Evolutionary conservation across 1,140 invertebrate genomes (phyloP).

Genomic region (Bradysia coprophila): DNA sequence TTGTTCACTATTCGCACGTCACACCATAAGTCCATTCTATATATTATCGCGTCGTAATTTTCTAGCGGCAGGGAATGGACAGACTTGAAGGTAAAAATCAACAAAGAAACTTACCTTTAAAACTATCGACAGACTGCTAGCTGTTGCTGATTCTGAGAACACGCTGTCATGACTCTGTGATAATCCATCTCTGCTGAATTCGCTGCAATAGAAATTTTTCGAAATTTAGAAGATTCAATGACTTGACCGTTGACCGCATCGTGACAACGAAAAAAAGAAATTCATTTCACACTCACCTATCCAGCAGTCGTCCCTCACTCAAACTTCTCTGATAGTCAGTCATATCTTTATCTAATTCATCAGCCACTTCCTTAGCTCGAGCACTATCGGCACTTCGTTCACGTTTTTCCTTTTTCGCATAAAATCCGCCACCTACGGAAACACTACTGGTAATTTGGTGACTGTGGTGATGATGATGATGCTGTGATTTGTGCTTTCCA

Average conservation of each 20-base stretch:
- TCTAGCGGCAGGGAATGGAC: no score
- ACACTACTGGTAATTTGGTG: neutral
- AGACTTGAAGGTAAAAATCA: no score
- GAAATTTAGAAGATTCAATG: no score
- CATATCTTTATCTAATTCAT: slow-evolving; percentile 12
- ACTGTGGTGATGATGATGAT: neutral
- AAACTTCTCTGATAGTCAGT: slow-evolving; percentile 21
- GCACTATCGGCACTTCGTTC: neutral
- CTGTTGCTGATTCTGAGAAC: slow-evolving; percentile 22
- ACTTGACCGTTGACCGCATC: no score
- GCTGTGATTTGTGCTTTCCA: slow-evolving; percentile 5
- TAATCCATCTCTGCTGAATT: slow-evolving; percentile 15
- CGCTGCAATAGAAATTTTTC: slow-evolving; percentile 9
- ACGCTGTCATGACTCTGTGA: slow-evolving; percentile 23
- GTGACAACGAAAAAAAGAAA: neutral
- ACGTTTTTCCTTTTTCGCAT: neutral
- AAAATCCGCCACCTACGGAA: neutral
- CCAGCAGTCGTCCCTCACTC: slow-evolving; percentile 19
- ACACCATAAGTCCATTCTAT: no score
- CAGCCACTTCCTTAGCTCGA: neutral
- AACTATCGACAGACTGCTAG: slow-evolving; percentile 21
- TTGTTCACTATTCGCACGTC: no score
- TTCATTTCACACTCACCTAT: slow-evolving; percentile 12
- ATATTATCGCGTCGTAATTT: no score
- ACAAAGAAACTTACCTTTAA: slow-evolving; percentile 20